Evolutionary conservation across 2,797 vertebrate species (phyloP).

Genomic region (Pseudochaenichthys georgianus): DNA sequence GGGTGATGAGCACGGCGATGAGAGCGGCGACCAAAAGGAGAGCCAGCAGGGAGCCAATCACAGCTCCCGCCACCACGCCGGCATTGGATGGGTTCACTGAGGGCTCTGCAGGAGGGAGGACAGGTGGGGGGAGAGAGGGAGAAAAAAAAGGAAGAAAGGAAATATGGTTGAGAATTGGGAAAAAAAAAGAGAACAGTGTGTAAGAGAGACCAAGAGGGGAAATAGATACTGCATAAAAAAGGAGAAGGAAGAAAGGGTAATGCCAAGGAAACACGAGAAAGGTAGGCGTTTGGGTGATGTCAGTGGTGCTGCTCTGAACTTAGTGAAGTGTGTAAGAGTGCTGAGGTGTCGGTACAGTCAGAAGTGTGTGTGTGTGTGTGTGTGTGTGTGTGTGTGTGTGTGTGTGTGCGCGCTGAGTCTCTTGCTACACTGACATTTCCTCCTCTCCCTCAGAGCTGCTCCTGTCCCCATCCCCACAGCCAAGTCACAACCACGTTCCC

Average conservation of each 20-base stretch:
- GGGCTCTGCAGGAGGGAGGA: slow-evolving; percentile 79
- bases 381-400: slow-evolving; percentile 1
- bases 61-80: slow-evolving; percentile 88
- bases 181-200: slow-evolving; percentile 36
- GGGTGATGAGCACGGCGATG: slow-evolving; percentile 85
- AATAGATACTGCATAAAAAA: slow-evolving; percentile 44
- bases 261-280: slow-evolving; percentile 12
- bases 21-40: slow-evolving; percentile 87
- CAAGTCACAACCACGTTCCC: slow-evolving; percentile 48
- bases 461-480: slow-evolving; percentile 71
- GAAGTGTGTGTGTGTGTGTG: slow-evolving; percentile 14
- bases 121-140: slow-evolving; percentile 52
- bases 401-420: slow-evolving; percentile 37
- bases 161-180: slow-evolving; percentile 58
- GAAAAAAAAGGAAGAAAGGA: slow-evolving; percentile 47
- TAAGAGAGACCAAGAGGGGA: slow-evolving; percentile 22
- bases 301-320: slow-evolving; percentile 61
- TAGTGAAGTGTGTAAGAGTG: slow-evolving; percentile 58
- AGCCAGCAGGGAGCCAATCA: slow-evolving; percentile 89
- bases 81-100: slow-evolving; percentile 77
- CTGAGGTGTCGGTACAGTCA: slow-evolving; percentile 60
- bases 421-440: slow-evolving; percentile 69
- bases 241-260: slow-evolving; percentile 25
- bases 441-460: slow-evolving; percentile 74
- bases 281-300: slow-evolving; percentile 67